These are phyloP conservation scores for Etheostoma nigrum DNA, from an alignment of 2,797 vertebrate genomes.

Conservation along the genomic window DNA sequence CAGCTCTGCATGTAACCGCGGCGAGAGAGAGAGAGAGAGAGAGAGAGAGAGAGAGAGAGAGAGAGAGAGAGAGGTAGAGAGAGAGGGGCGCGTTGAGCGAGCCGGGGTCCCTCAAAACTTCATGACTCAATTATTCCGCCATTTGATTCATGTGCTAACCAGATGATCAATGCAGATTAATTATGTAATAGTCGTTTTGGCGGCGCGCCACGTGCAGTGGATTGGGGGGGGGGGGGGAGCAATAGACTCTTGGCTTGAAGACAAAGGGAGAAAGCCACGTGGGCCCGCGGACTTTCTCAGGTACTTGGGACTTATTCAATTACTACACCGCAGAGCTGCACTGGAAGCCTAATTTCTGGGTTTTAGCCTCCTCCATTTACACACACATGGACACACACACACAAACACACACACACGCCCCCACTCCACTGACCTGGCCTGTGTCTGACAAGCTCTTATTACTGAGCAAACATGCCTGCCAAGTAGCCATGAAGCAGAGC, in stretches of 20 bases:
- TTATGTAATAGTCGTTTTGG: conserved; percentile 92
- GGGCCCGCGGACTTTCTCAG: conserved; percentile 74
- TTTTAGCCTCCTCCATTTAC: conserved; percentile 65
- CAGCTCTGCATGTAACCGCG: background rate
- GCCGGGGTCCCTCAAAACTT: conserved; percentile 53
- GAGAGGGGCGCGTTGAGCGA: background rate
- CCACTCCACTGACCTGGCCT: conserved; percentile 65
- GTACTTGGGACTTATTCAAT: conserved; percentile 83
- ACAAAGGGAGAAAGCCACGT: conserved; percentile 72
- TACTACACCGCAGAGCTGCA: conserved; percentile 68
- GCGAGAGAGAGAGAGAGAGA: background rate
- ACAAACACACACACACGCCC: conserved; percentile 32
- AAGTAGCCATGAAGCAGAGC: conserved; percentile 87
- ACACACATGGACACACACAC: conserved; percentile 37
- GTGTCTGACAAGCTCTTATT: conserved; percentile 83
- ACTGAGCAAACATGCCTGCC: conserved; percentile 86
- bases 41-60: too few relatives aligned
- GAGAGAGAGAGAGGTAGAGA: too few relatives aligned
- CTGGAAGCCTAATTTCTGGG: conserved; percentile 77
- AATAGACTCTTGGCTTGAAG: conserved; percentile 41
- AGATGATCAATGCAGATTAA: conserved; percentile 94
- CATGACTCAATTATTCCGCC: conserved; percentile 85
- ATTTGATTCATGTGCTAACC: conserved; percentile 92
- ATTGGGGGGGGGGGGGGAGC: background rate
- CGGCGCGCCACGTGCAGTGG: conserved; percentile 85